Percentiles rank a stretch among this genome's conserved stretches.
Evolutionary conservation across 2,113 vertebrate species (phyloP).

Genomic region (Sardina pilchardus): DNA sequence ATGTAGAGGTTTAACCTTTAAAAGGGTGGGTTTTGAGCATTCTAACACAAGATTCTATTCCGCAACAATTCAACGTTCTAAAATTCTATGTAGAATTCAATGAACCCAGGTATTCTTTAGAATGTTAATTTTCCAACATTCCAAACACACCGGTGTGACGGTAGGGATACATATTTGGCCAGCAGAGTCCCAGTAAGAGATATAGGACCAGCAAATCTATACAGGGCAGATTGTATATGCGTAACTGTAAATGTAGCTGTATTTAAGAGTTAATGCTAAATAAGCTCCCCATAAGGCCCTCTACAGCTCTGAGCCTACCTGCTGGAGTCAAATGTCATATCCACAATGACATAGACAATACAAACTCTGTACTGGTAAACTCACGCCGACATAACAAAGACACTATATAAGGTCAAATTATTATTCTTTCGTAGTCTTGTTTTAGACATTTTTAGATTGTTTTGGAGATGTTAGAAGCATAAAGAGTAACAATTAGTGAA

Average conservation of each 20-base stretch:
- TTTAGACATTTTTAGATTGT: not conserved
- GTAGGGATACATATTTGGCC: not conserved
- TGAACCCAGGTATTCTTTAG: too few species aligned
- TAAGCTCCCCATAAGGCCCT: not conserved
- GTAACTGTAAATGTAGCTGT: not conserved
- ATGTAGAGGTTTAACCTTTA: conserved; percentile 8
- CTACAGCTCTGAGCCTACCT: not conserved
- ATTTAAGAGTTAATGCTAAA: not conserved
- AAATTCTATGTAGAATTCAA: too few species aligned
- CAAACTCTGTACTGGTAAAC: not conserved
- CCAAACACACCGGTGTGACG: too few species aligned
- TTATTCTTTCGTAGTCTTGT: not conserved
- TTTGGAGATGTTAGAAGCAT: not conserved
- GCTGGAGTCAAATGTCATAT: not conserved
- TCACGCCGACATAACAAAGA: not conserved
- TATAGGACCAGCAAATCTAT: not conserved
- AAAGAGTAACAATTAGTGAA: not conserved
- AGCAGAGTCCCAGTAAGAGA: not conserved
- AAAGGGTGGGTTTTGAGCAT: too few species aligned
- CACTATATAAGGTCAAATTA: not conserved
- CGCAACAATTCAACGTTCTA: too few species aligned
- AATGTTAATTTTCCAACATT: too few species aligned
- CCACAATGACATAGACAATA: not conserved
- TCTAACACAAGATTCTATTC: too few species aligned
- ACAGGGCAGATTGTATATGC: not conserved